Percentiles rank a stretch among this genome's conserved stretches.
Evolutionary conservation across 1,140 invertebrate genomes (phyloP).

Genomic region (Aporrectodea caliginosa): DNA sequence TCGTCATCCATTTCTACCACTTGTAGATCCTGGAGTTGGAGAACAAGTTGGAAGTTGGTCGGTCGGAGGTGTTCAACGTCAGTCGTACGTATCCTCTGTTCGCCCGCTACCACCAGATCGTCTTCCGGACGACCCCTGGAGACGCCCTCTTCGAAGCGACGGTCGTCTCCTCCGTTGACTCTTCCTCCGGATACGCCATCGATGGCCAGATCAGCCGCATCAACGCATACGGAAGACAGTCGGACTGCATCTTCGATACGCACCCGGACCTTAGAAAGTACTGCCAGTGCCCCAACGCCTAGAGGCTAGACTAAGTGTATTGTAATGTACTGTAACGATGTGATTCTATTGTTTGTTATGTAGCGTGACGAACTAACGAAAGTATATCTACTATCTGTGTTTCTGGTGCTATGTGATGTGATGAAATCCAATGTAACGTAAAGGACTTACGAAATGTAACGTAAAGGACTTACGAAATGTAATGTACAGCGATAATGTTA

Average conservation of each 20-base stretch:
- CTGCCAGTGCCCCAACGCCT: conserved; percentile 1
- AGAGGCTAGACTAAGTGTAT: too few species aligned
- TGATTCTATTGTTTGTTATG: too few species aligned
- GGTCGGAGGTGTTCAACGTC: background rate
- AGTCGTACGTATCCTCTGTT: background rate
- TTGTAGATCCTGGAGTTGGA: background rate
- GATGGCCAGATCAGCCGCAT: conserved; percentile 74
- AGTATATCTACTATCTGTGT: too few species aligned
- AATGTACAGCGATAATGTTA: too few species aligned
- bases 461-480: too few species aligned
- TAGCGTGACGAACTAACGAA: too few species aligned
- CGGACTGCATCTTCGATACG: conserved; percentile 63
- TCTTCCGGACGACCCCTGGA: conserved; percentile 4
- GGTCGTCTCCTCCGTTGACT: background rate
- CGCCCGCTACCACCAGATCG: background rate
- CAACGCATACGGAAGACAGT: conserved; percentile 73
- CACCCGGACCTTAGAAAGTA: background rate
- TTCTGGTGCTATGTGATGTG: too few species aligned
- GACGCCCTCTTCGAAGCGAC: conserved; percentile 18
- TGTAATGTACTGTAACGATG: too few species aligned
- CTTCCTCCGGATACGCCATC: conserved; percentile 57
- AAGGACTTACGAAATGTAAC: too few species aligned
- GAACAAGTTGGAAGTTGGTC: background rate
- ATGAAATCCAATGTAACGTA: too few species aligned
- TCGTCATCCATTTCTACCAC: too few species aligned